phyloP scores from a whole-genome alignment of 1,140 invertebrate genomes.

The Drosophila bocqueti region DNA sequence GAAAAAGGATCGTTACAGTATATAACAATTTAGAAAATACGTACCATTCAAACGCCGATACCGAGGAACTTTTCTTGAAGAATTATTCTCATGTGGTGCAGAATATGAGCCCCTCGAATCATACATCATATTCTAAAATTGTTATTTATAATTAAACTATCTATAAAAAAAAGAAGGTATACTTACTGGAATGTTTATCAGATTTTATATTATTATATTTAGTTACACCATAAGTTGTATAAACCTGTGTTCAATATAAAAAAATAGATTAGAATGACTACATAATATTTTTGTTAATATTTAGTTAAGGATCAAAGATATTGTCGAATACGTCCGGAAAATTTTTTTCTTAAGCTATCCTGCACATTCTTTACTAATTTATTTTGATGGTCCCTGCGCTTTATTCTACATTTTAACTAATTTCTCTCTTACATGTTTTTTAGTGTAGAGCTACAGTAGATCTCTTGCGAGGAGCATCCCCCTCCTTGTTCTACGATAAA shows the following conservation, averaged over 20 bases:
- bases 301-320: neutral
- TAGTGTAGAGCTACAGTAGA: too few species aligned
- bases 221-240: neutral
- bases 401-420: too few species aligned
- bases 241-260: neutral
- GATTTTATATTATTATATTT: neutral
- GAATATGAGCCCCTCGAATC: slow-evolving; percentile 14
- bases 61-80: neutral
- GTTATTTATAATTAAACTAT: neutral
- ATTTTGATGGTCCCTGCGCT: too few species aligned
- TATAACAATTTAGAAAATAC: neutral
- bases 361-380: too few species aligned
- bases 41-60: slow-evolving; percentile 14
- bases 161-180: neutral
- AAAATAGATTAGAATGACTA: neutral
- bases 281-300: neutral
- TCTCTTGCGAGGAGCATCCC: too few species aligned
- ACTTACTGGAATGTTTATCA: slow-evolving; percentile 26
- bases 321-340: too few species aligned
- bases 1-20: too few species aligned
- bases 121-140: slow-evolving; percentile 5
- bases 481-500: too few species aligned
- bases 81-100: slow-evolving; percentile 4
- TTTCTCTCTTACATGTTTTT: too few species aligned
- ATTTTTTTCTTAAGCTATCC: too few species aligned